phyloP scores from a whole-genome alignment of 2,888 invertebrate species.

The Entomobrya proxima region DNA sequence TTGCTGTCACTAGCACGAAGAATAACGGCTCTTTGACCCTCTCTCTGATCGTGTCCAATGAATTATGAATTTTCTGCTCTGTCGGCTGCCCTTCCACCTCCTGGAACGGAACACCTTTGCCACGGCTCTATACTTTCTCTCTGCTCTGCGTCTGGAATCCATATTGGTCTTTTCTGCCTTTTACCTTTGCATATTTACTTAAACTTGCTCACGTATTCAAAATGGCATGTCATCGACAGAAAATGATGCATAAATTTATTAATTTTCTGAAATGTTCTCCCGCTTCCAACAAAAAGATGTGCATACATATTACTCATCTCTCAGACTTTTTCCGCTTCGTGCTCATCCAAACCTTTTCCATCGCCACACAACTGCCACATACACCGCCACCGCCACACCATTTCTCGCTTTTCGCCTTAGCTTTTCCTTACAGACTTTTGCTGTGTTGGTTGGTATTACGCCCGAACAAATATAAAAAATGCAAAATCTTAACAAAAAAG shows the following conservation, averaged over 20 bases:
- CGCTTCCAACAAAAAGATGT: not conserved
- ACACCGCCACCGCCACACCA: no score
- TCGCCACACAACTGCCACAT: no score
- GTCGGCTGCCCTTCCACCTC: not conserved
- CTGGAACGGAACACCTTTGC: slow-evolving; percentile 15
- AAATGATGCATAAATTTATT: slow-evolving; percentile 48
- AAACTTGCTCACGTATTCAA: slow-evolving; percentile 5
- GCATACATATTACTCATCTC: not conserved
- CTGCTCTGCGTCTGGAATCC: no score
- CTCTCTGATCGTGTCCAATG: slow-evolving; percentile 10
- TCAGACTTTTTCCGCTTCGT: not conserved
- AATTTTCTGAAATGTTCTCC: slow-evolving; percentile 36
- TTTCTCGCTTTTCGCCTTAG: no score
- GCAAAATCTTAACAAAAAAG: slow-evolving; percentile 32
- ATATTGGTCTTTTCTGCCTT: no score
- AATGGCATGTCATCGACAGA: slow-evolving; percentile 43
- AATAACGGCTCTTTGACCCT: slow-evolving; percentile 32
- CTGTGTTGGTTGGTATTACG: not conserved
- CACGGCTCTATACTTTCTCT: not conserved
- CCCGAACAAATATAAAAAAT: not conserved
- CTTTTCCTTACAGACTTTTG: not conserved
- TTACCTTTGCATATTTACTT: not conserved
- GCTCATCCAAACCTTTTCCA: not conserved
- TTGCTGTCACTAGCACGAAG: slow-evolving; percentile 6
- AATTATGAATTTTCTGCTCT: slow-evolving; percentile 24